Percentiles rank a stretch among this genome's conserved stretches.
phyloP scores from a whole-genome alignment of 2,113 vertebrate species.

The Fukomys damarensis region DNA sequence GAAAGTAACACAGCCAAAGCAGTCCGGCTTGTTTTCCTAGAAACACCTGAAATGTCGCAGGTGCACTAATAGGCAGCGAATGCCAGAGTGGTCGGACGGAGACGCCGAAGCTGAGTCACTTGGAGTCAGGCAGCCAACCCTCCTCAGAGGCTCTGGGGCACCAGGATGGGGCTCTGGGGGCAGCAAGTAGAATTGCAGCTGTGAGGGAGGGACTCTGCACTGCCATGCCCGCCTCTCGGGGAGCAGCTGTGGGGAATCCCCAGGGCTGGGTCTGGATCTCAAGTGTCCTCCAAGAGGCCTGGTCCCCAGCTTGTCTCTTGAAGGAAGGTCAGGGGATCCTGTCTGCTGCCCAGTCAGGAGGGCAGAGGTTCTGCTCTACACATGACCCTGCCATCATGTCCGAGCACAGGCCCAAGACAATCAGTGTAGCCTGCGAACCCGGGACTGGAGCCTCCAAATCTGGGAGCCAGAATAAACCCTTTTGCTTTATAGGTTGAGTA shows the following conservation, averaged over 20 bases:
- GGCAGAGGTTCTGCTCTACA: not conserved
- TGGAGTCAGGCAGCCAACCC: fast-evolving
- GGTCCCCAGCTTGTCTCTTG: no score
- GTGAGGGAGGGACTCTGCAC: no score
- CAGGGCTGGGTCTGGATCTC: not conserved
- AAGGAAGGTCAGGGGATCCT: not conserved
- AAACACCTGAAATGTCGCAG: not conserved
- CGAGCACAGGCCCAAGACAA: not conserved
- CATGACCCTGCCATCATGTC: no score
- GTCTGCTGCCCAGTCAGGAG: not conserved
- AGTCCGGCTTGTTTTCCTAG: not conserved
- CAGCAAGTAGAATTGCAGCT: fast-evolving
- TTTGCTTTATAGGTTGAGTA: no score
- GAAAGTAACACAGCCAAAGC: not conserved
- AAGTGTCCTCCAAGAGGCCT: not conserved
- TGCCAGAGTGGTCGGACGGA: fast-evolving
- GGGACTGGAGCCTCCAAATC: not conserved
- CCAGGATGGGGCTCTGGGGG: no score
- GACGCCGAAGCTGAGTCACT: not conserved
- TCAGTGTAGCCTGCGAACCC: not conserved
- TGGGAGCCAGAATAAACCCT: not conserved
- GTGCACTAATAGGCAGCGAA: fast-evolving
- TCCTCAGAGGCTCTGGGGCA: no score
- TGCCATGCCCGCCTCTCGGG: fast-evolving
- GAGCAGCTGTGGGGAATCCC: not conserved